A percentile compares a stretch with the other conserved stretches of the same genome.
These are phyloP conservation scores for Drosophila pachea DNA, from an alignment of 1,140 invertebrate species.

Conservation along the genomic window DNA sequence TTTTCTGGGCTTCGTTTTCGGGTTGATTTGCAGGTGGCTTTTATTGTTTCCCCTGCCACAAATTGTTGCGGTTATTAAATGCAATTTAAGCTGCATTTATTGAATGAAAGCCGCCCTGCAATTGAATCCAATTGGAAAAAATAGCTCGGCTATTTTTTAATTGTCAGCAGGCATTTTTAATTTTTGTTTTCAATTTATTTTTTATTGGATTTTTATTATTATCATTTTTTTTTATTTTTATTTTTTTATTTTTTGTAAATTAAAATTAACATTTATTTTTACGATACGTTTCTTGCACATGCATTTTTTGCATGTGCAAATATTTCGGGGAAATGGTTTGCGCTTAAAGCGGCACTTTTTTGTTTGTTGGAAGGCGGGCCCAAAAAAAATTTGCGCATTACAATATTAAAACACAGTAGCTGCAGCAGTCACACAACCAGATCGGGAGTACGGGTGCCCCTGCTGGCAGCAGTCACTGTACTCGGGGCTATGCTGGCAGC, in stretches of 20 bases:
- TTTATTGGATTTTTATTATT: constrained; percentile 12
- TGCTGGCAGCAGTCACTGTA: constrained; percentile 47
- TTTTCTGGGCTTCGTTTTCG: neutral
- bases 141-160: constrained; percentile 48
- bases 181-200: neutral
- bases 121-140: constrained; percentile 35
- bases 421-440: constrained; percentile 17
- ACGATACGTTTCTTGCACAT: too few relatives aligned
- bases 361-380: neutral
- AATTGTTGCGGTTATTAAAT: constrained; percentile 63
- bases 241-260: constrained; percentile 11
- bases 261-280: constrained; percentile 43
- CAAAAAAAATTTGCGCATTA: constrained; percentile 68
- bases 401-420: constrained; percentile 68
- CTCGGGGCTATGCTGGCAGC: constrained; percentile 44
- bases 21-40: neutral
- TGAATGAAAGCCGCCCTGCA: constrained; percentile 54
- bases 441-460: constrained; percentile 33
- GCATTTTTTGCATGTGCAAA: constrained; percentile 16
- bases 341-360: constrained; percentile 49
- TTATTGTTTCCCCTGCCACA: constrained; percentile 10
- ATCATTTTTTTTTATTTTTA: neutral
- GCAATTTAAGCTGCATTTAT: constrained; percentile 68
- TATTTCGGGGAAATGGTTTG: constrained; percentile 56
- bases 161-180: constrained; percentile 45